phyloP scores from a whole-genome alignment of 1,140 invertebrate genomes.

The Cydia amplana region DNA sequence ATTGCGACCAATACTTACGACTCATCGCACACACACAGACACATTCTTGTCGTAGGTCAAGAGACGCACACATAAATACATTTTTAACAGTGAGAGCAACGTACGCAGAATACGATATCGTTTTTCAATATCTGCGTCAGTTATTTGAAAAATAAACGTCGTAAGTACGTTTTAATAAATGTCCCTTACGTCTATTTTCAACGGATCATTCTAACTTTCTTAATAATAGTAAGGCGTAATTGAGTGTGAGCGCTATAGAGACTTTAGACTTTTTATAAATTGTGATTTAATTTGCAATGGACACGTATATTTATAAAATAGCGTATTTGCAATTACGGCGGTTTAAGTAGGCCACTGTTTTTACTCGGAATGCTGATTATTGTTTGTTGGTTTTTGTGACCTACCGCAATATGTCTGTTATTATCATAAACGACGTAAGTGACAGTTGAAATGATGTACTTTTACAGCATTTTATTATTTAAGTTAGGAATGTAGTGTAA shows the following conservation, averaged over 20 bases:
- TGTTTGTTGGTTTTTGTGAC: slow-evolving; percentile 22
- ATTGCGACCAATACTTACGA: slow-evolving; percentile 5
- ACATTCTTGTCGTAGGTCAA: slow-evolving; percentile 35
- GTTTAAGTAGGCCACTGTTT: slow-evolving; percentile 20
- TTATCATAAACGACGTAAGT: neutral
- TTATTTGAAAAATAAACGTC: neutral
- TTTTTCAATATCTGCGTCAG: slow-evolving; percentile 38
- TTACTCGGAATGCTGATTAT: slow-evolving; percentile 27
- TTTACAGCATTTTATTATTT: neutral
- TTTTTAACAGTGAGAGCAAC: slow-evolving; percentile 55
- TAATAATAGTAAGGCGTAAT: neutral
- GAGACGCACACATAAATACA: slow-evolving; percentile 21
- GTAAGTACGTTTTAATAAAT: neutral
- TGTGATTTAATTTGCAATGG: neutral
- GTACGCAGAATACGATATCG: slow-evolving; percentile 63
- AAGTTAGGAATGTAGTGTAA: no score
- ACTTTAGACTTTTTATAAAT: slow-evolving; percentile 19
- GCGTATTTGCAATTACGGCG: neutral
- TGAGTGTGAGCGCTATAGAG: neutral
- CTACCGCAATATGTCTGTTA: slow-evolving; percentile 19
- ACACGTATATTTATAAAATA: neutral
- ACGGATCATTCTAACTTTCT: neutral
- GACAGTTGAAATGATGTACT: neutral
- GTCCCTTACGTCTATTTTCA: neutral
- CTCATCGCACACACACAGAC: slow-evolving; percentile 44